Conservation (phyloP, 2,113 vertebrate species). For the Syngnathus floridae region DNA sequence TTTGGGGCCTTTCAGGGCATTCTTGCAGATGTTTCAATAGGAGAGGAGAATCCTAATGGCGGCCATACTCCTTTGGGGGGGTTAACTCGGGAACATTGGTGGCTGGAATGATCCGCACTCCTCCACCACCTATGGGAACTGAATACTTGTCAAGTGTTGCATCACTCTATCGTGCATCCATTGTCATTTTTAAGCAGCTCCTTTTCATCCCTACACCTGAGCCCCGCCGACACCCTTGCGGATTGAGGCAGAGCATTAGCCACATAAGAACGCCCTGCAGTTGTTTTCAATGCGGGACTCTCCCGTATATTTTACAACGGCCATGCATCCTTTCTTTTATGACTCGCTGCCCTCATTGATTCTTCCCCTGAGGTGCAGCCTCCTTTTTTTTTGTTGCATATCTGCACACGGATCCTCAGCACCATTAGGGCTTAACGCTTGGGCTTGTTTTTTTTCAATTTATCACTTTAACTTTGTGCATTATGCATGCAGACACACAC, state of each 20-base stretch:
- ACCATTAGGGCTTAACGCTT: slow-evolving; percentile 7
- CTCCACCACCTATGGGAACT: not conserved
- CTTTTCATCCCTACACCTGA: not conserved
- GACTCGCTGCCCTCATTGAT: slow-evolving; percentile 25
- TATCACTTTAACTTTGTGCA: slow-evolving; percentile 6
- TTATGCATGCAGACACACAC: not conserved
- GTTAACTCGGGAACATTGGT: not conserved
- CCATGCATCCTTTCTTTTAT: slow-evolving; percentile 46
- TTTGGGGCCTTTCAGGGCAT: slow-evolving; percentile 3
- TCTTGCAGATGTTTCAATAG: slow-evolving; percentile 32
- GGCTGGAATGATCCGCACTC: slow-evolving; percentile 1
- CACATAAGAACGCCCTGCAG: slow-evolving; percentile 19
- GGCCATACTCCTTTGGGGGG: slow-evolving; percentile 3
- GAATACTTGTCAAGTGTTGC: not conserved
- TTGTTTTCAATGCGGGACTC: slow-evolving; percentile 32
- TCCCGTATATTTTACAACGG: slow-evolving; percentile 20
- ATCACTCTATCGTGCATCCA: not conserved
- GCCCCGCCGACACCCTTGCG: slow-evolving; percentile 6
- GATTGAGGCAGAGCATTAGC: slow-evolving; percentile 25
- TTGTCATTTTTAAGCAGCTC: not conserved
- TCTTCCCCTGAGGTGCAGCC: slow-evolving; percentile 27
- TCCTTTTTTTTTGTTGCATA: slow-evolving; percentile 21
- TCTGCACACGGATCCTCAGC: slow-evolving; percentile 15
- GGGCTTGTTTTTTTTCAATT: slow-evolving; percentile 3
- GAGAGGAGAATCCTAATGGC: slow-evolving; percentile 13